Conservation (phyloP, 2,888 invertebrate genomes). For the Drosophila neonasuta region DNA sequence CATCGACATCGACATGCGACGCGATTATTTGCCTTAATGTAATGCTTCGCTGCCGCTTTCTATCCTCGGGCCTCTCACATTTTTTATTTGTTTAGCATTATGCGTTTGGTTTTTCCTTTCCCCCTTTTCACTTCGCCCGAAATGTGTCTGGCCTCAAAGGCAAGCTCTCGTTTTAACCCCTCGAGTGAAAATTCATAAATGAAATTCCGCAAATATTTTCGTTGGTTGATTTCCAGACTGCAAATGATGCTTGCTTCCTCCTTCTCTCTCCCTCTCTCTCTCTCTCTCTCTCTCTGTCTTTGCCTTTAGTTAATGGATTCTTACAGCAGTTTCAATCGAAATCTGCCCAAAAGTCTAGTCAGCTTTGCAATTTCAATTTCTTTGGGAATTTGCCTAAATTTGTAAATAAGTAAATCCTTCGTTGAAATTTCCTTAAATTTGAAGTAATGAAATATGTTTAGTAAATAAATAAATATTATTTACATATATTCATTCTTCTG, state of each 20-base stretch:
- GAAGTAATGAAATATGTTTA: too few relatives aligned
- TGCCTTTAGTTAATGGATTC: not conserved
- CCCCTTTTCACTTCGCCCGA: not conserved
- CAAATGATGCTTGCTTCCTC: slow-evolving; percentile 36
- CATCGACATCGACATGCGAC: slow-evolving; percentile 31
- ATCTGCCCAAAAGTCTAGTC: slow-evolving; percentile 7
- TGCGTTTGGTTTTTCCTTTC: slow-evolving; percentile 42
- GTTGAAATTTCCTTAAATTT: not conserved
- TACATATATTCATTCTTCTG: not conserved
- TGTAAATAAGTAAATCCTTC: not conserved
- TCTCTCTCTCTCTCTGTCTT: not conserved
- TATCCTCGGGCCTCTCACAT: slow-evolving; percentile 37
- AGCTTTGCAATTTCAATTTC: slow-evolving; percentile 8
- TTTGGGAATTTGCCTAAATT: not conserved
- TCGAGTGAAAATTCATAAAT: slow-evolving; percentile 67
- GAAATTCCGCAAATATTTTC: slow-evolving; percentile 74
- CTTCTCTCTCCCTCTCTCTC: not conserved
- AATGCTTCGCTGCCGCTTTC: slow-evolving; percentile 38
- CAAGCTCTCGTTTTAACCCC: slow-evolving; percentile 45
- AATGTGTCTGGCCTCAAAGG: slow-evolving; percentile 17
- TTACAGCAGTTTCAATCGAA: slow-evolving; percentile 3
- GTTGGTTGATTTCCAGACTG: slow-evolving; percentile 54
- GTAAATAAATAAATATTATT: not conserved
- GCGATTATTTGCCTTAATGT: slow-evolving; percentile 66
- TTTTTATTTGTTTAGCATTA: slow-evolving; percentile 70